A percentile compares a stretch with the other conserved stretches of the same genome.
Evolutionary conservation across 1,140 invertebrate species (phyloP).

Genomic region (Hestina assimilis): DNA sequence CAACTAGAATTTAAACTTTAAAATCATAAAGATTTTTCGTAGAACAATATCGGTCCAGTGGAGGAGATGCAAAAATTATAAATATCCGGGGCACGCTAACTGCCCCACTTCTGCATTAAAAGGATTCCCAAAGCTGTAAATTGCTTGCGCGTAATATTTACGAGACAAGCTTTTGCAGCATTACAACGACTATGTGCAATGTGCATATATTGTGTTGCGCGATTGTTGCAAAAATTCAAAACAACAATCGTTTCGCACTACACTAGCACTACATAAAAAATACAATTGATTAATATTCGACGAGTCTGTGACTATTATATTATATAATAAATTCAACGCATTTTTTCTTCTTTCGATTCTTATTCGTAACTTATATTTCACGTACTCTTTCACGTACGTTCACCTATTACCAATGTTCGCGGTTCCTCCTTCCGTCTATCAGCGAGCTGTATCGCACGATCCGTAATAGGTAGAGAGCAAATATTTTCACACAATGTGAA

Average conservation of each 20-base stretch:
- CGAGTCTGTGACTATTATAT: neutral
- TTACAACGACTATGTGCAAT: slow-evolving; percentile 58
- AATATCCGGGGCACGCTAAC: slow-evolving; percentile 61
- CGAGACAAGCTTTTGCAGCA: slow-evolving; percentile 63
- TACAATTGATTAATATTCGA: too few relatives aligned
- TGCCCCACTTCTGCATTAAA: slow-evolving; percentile 67
- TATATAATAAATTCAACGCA: too few relatives aligned
- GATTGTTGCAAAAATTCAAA: slow-evolving; percentile 54
- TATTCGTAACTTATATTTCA: too few relatives aligned
- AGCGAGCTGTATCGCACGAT: too few relatives aligned
- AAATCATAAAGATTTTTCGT: slow-evolving; percentile 21
- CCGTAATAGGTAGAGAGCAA: too few relatives aligned
- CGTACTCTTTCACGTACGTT: too few relatives aligned
- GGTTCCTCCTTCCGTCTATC: too few relatives aligned
- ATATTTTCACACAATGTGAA: too few relatives aligned
- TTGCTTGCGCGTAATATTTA: slow-evolving; percentile 71
- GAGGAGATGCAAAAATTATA: slow-evolving; percentile 57
- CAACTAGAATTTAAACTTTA: too few relatives aligned
- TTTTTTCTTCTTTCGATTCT: too few relatives aligned
- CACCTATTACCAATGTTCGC: too few relatives aligned
- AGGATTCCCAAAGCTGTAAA: slow-evolving; percentile 72
- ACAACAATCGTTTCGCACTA: slow-evolving; percentile 1
- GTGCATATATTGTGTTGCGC: slow-evolving; percentile 50
- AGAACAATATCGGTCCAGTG: slow-evolving; percentile 12
- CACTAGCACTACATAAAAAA: slow-evolving; percentile 1